phyloP scores from a whole-genome alignment of 2,113 vertebrate genomes.

The Colinus virginianus region DNA sequence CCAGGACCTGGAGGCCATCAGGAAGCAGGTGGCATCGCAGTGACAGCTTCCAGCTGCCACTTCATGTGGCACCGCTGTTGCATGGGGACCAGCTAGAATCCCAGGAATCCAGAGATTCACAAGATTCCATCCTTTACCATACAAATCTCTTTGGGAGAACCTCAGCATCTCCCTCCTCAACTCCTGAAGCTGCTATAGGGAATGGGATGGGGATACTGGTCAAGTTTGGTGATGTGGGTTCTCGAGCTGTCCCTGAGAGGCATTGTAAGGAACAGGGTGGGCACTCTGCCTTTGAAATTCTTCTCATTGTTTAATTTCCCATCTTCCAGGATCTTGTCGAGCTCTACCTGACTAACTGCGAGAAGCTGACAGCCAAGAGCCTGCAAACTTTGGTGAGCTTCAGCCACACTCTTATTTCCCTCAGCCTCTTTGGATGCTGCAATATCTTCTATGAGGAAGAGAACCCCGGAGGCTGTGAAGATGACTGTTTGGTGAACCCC shows the following conservation, averaged over 20 bases:
- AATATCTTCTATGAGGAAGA: constrained; percentile 91
- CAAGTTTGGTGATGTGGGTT: fast-evolving
- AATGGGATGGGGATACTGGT: background rate
- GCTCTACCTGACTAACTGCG: constrained; percentile 94
- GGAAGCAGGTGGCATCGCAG: constrained; percentile 86
- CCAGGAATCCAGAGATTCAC: background rate
- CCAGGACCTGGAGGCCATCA: constrained; percentile 93
- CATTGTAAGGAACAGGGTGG: background rate
- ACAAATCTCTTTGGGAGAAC: background rate
- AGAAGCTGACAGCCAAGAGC: constrained; percentile 91
- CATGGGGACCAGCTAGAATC: background rate
- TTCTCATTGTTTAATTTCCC: background rate
- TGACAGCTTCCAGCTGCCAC: background rate
- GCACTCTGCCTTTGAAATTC: background rate
- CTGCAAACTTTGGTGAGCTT: constrained; percentile 90
- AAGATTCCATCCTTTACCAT: background rate
- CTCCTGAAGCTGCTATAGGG: background rate
- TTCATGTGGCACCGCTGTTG: fast-evolving
- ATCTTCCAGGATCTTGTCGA: constrained; percentile 91
- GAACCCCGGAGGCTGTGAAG: constrained; percentile 87
- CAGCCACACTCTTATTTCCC: constrained; percentile 89
- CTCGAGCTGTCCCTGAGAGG: background rate
- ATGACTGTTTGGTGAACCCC: constrained; percentile 85
- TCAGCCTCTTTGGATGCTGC: constrained; percentile 93
- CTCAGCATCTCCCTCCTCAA: background rate